Evolutionary conservation across 1,140 invertebrate species (phyloP).

Genomic region (Drosophila ercepeae): DNA sequence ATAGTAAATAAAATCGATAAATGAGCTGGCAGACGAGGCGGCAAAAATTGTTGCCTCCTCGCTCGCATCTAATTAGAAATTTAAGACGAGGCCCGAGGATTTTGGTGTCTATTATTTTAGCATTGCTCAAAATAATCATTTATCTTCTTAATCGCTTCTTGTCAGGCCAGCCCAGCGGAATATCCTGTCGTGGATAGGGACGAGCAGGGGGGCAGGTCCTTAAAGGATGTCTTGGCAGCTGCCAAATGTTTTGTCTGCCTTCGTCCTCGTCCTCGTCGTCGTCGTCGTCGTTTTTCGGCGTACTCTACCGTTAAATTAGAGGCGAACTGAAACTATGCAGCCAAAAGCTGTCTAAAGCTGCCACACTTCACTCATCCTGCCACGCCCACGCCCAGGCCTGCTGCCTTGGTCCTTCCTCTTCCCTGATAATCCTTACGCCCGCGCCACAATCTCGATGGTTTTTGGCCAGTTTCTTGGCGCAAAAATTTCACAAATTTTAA

Average conservation of each 20-base stretch:
- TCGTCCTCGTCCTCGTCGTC: slow-evolving; percentile 10
- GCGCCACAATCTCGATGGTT: neutral
- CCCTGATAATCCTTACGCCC: neutral
- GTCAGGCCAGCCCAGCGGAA: slow-evolving; percentile 22
- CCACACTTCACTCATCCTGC: slow-evolving; percentile 35
- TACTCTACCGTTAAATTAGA: slow-evolving; percentile 74
- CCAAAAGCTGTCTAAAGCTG: slow-evolving; percentile 41
- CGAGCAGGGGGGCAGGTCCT: too few relatives aligned
- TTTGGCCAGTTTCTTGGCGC: neutral
- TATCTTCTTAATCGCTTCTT: slow-evolving; percentile 72
- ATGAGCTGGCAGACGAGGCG: slow-evolving; percentile 16
- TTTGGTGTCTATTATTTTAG: slow-evolving; percentile 47
- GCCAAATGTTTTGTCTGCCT: slow-evolving; percentile 68
- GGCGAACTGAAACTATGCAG: slow-evolving; percentile 48
- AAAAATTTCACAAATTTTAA: slow-evolving; percentile 10
- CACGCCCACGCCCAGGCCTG: neutral
- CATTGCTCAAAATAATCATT: slow-evolving; percentile 77
- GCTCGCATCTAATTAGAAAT: slow-evolving; percentile 62
- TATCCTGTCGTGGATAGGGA: neutral
- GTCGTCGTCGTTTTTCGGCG: slow-evolving; percentile 31
- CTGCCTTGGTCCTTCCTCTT: neutral
- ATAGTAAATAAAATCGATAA: slow-evolving; percentile 51
- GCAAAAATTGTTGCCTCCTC: slow-evolving; percentile 16
- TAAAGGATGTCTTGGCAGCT: slow-evolving; percentile 41
- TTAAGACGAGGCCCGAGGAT: slow-evolving; percentile 35